Conservation (phyloP, 2,888 invertebrate species). For the Mesoligia furuncula region DNA sequence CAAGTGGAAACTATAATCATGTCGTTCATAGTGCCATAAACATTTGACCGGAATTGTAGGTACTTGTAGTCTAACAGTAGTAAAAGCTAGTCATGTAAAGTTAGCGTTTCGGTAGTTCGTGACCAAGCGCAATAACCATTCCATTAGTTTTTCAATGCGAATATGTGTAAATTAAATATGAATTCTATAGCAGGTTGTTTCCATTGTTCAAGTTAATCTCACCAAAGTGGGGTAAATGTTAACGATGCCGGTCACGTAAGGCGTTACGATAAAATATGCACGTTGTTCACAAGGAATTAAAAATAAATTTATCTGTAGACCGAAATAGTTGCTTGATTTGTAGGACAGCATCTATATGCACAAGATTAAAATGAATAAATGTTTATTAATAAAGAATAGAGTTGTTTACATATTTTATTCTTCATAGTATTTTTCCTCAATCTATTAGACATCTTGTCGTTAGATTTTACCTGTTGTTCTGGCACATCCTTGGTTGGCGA, state of each 20-base stretch:
- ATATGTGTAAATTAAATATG: constrained; percentile 78
- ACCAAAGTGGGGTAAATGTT: constrained; percentile 66
- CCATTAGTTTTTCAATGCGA: constrained; percentile 81
- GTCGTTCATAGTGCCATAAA: constrained; percentile 75
- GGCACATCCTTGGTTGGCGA: constrained; percentile 78
- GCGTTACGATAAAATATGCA: constrained; percentile 56
- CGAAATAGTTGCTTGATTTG: constrained; percentile 46
- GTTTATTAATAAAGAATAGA: constrained; percentile 33
- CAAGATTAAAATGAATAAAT: constrained; percentile 26
- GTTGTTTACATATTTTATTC: constrained; percentile 47
- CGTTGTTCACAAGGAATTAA: constrained; percentile 48
- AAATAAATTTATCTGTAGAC: constrained; percentile 42
- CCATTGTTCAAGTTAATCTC: constrained; percentile 73
- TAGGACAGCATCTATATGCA: constrained; percentile 1
- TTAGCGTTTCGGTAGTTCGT: constrained; percentile 81
- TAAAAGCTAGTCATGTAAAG: constrained; percentile 71
- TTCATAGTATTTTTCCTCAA: constrained; percentile 44
- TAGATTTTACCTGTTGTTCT: constrained; percentile 78
- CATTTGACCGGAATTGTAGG: constrained; percentile 78
- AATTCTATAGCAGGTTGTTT: constrained; percentile 72
- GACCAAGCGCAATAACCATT: constrained; percentile 81
- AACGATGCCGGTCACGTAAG: constrained; percentile 72
- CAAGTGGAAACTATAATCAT: constrained; percentile 75
- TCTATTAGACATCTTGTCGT: constrained; percentile 42
- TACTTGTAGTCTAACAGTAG: constrained; percentile 56